Evolutionary conservation across 2,888 invertebrate genomes (phyloP).

Genomic region (Coelinius sp.): DNA sequence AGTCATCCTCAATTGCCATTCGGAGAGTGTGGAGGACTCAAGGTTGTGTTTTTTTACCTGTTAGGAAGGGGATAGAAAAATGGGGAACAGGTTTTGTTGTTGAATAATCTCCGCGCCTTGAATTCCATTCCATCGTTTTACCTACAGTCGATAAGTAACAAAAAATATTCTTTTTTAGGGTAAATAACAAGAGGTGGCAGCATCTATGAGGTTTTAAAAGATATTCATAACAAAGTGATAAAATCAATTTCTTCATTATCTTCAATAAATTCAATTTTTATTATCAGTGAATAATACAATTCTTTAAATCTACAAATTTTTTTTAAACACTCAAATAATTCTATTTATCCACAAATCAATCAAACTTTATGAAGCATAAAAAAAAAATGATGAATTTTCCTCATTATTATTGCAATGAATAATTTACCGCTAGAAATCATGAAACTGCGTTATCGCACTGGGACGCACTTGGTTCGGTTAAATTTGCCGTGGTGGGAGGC

Average conservation of each 20-base stretch:
- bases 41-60: constrained; percentile 7
- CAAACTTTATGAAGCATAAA: no score
- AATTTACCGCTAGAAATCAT: background rate
- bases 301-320: background rate
- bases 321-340: background rate
- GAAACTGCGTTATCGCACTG: constrained; percentile 8
- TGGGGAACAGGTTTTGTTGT: background rate
- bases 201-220: background rate
- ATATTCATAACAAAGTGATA: background rate
- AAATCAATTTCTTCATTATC: background rate
- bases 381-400: background rate
- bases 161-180: background rate
- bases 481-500: constrained; percentile 5
- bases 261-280: background rate
- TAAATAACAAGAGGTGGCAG: background rate
- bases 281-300: background rate
- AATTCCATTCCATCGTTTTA: background rate
- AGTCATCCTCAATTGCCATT: constrained; percentile 5
- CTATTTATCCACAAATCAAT: background rate
- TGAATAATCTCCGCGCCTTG: constrained; percentile 11
- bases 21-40: background rate
- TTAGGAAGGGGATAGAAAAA: background rate
- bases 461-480: constrained; percentile 14
- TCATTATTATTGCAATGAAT: no score
- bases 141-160: background rate